Base-by-base conservation (phyloP, 2,797 vertebrate genomes). In the Sphenopsis melanotis region DNA sequence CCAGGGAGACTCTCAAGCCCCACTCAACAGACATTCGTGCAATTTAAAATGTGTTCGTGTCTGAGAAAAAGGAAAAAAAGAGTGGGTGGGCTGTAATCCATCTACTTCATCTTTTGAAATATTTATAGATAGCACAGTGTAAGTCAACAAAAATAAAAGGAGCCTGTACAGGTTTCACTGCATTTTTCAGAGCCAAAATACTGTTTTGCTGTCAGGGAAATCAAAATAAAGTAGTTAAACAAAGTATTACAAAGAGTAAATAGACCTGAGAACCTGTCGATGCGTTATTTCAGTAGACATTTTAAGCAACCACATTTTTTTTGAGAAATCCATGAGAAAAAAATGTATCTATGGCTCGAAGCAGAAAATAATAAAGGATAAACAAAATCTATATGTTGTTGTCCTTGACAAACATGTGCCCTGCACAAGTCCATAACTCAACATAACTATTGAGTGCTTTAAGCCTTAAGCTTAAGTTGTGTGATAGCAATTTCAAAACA, bases 91-190 rank as follows among this genome's bases (percentile, higher is more conserved):
- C 36, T 91, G 37, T 83, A 91, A 92, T 94, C 71, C 71, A 61
- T 63, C 84, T 80, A 64, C 89, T 95, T 87, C 37, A 47, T 78
- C 79, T 60, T 83, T 89, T 95, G 68, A 95, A 96, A 90, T 94
- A 95, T 93, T 96, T 96, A 95, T 85, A 81, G 46, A 42, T 36
- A 89, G 53, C 61, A 68, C 30, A 50, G 53, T 81, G 49, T 53
- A 92, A 91, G 41, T 80, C 87, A 91, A 85, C 87, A 89, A 89
- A 92, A 93, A 87, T 87, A 77, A 92, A 82, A 93, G 47, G 86
- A 87, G 46, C 21, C 37, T 71, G 15, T 75, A 57, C 34, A 81
- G 46, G 57, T 78, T 85, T 53, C 20, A 50, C 30, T 75, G n/a
- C 22, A 75, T 88, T 94, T 94, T 91, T 85, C 83, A 94, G 84